These are phyloP conservation scores for Orthonyx spaldingii DNA, from an alignment of 2,113 vertebrate species.

Conservation along the genomic window DNA sequence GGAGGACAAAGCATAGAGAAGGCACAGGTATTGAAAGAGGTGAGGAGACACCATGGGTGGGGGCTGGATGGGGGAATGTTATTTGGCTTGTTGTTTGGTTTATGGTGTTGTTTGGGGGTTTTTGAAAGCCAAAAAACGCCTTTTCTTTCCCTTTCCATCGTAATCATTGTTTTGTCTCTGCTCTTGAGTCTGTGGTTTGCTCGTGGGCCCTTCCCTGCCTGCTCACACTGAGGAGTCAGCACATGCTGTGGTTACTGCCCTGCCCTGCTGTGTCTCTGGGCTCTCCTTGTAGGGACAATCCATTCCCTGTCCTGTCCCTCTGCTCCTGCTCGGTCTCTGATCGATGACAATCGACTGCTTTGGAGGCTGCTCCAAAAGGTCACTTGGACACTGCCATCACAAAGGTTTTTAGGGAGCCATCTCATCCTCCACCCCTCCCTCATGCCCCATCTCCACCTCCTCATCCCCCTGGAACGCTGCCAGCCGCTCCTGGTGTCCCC, in stretches of 20 bases:
- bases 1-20: neutral
- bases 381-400: neutral
- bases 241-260: neutral
- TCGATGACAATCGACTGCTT: fast-evolving
- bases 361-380: neutral
- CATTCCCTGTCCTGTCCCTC: neutral
- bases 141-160: neutral
- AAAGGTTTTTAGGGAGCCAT: neutral
- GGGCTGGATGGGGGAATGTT: neutral
- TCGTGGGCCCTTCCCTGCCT: neutral
- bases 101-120: fast-evolving
- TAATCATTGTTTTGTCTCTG: neutral
- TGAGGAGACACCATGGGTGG: neutral
- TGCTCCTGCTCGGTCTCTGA: neutral
- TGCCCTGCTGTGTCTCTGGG: neutral
- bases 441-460: neutral
- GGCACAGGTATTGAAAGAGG: neutral
- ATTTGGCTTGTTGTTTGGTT: neutral
- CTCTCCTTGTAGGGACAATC: neutral
- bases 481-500: neutral
- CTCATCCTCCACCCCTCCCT: neutral
- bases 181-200: neutral
- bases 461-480: neutral
- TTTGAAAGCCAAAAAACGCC: neutral
- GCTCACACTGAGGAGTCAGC: neutral